phyloP scores from a whole-genome alignment of 2,888 invertebrate species.

The Catocala sponsa region DNA sequence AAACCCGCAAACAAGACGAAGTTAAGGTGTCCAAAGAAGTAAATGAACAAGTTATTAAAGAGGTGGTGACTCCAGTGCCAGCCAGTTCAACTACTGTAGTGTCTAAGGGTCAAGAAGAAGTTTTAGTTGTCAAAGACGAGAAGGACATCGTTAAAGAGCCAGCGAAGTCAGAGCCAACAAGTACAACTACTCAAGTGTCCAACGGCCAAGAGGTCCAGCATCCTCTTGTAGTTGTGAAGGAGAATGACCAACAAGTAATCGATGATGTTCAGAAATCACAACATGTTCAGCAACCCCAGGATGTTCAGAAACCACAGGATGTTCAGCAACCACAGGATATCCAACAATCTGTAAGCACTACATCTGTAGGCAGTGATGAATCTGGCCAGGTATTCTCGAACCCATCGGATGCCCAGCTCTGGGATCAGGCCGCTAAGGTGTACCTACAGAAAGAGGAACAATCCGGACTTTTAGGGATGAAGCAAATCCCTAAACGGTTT shows the following conservation, averaged over 20 bases:
- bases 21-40: constrained; percentile 1
- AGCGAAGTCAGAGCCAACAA: too few relatives aligned
- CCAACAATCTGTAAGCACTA: too few relatives aligned
- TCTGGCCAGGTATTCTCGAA: too few relatives aligned
- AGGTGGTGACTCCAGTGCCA: background rate
- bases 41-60: background rate
- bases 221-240: background rate
- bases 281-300: too few relatives aligned
- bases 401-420: too few relatives aligned
- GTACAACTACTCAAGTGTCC: too few relatives aligned
- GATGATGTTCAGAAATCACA: constrained; percentile 14
- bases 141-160: too few relatives aligned
- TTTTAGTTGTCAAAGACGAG: background rate
- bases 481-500: too few relatives aligned
- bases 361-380: too few relatives aligned
- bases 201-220: background rate
- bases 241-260: background rate
- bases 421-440: too few relatives aligned
- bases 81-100: constrained; percentile 5
- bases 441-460: too few relatives aligned
- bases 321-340: background rate
- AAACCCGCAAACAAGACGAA: background rate
- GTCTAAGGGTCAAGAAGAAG: constrained; percentile 5
- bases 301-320: constrained; percentile 7
- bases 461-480: too few relatives aligned